Base-by-base conservation (phyloP, 2,888 invertebrate genomes). In the Dicyrtomina minuta region DNA sequence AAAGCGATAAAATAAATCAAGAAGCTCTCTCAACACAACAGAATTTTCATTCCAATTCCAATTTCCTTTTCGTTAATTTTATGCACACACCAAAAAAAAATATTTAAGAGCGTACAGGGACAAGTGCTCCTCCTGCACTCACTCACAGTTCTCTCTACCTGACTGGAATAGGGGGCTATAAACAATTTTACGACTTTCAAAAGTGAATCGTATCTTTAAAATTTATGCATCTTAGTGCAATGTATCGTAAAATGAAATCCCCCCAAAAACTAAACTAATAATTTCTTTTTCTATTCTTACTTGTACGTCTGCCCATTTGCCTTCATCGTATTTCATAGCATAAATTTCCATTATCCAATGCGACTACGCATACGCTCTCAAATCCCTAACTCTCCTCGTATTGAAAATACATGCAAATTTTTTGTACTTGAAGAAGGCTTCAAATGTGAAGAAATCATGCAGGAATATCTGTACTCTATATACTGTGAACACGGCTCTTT, bases 181-280 rank as follows among this genome's bases (percentile, higher is more conserved):
- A 58, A 58, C 58, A 58, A 20, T 58, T 58, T 58, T 58, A 58
- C 41, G 58, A 20, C 41, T 58, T n/a, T 39, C 58, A 58, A n/a
- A n/a, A 58, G 41, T 6, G 41, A 58, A 58, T 58, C 41, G 58
- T n/a, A 27, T 58, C 20, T 58, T 41, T 58, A 17, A 41, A 39
- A 22, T 58, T 58, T 58, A 39, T 41, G 41, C 27, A 58, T 20
- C 22, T 39, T 20, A 20, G 20, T 39, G 58, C 58, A 58, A 39
- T 39, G 58, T 58, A 58, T 41, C 41, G 58, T 41, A 41, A 58
- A 58, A 58, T n/a, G 58, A 41, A 58, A 58, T 58, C 39, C 58
- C 39, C 58, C 39, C 8, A 17, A 58, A 58, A 58, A 20, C 17
- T 10, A 20, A 51, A 17, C 51, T 17, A 58, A 58, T 58, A 39